phyloP scores from a whole-genome alignment of 2,113 vertebrate species.

The Chlamydotis undulata region DNA sequence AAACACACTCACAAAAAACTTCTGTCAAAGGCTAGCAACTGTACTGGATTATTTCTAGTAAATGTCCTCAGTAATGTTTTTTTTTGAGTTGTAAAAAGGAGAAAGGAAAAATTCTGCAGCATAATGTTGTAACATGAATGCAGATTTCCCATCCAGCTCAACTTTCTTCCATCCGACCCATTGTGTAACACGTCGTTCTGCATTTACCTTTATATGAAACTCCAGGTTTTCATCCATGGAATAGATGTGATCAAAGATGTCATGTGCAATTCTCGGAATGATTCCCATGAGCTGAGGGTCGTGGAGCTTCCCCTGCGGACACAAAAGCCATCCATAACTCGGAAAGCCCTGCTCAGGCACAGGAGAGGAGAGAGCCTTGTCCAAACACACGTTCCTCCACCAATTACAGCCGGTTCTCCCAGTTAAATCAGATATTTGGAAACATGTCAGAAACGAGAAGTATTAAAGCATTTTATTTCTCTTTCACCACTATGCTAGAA shows the following conservation, averaged over 20 bases:
- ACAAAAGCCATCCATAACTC: background rate
- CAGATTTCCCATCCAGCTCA: background rate
- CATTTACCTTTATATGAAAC: slow-evolving; percentile 93
- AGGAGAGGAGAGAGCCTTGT: background rate
- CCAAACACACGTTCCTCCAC: background rate
- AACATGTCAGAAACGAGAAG: background rate
- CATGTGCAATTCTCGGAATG: slow-evolving; percentile 90
- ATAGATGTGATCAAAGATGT: slow-evolving; percentile 96
- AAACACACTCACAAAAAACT: background rate
- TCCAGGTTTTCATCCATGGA: slow-evolving; percentile 97
- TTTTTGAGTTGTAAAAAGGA: background rate
- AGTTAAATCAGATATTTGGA: background rate
- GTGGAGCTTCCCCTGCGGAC: slow-evolving; percentile 86
- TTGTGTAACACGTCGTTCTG: background rate
- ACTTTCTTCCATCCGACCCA: background rate
- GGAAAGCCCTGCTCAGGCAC: background rate
- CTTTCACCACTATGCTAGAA: background rate
- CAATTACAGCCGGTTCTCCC: background rate
- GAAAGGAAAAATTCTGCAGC: background rate
- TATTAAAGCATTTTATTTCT: background rate
- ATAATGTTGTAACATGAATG: background rate
- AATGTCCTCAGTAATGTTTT: rapidly evolving
- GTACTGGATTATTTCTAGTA: background rate
- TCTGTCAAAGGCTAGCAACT: background rate
- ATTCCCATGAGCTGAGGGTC: slow-evolving; percentile 91